Conservation (phyloP, 2,888 invertebrate genomes). For the Oscheius onirici region DNA sequence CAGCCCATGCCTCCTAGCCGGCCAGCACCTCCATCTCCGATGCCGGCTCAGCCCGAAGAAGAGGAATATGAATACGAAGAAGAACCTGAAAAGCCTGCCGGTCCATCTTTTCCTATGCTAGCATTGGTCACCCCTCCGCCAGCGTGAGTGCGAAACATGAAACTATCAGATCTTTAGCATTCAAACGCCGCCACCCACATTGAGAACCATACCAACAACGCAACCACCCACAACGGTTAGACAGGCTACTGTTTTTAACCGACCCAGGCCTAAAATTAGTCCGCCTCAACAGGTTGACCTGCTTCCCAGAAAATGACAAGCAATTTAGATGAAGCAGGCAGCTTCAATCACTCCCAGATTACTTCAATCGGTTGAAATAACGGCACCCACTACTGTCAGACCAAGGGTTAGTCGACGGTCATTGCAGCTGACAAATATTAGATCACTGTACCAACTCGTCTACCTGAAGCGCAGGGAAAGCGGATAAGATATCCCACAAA, state of each 20-base stretch:
- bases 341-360: slow-evolving; percentile 14
- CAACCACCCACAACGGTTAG: slow-evolving; percentile 17
- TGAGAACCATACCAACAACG: slow-evolving; percentile 19
- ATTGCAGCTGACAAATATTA: no score
- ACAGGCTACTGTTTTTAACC: slow-evolving; percentile 41
- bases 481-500: slow-evolving; percentile 25
- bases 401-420: neutral
- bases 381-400: neutral
- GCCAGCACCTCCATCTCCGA: slow-evolving; percentile 25
- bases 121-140: slow-evolving; percentile 33
- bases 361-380: slow-evolving; percentile 11
- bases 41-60: slow-evolving; percentile 20
- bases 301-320: neutral
- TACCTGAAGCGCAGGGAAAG: neutral
- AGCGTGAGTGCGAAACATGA: slow-evolving; percentile 1
- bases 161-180: neutral
- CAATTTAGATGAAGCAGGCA: slow-evolving; percentile 19
- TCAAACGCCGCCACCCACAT: slow-evolving; percentile 19
- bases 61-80: slow-evolving; percentile 50
- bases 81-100: slow-evolving; percentile 37
- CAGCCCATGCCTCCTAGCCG: slow-evolving; percentile 14
- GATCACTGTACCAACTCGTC: no score
- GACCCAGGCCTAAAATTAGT: slow-evolving; percentile 41
- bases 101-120: slow-evolving; percentile 48
- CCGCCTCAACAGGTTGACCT: slow-evolving; percentile 28